Evolutionary conservation across 1,140 invertebrate genomes (phyloP).

Genomic region (Harpegnathos saltator): DNA sequence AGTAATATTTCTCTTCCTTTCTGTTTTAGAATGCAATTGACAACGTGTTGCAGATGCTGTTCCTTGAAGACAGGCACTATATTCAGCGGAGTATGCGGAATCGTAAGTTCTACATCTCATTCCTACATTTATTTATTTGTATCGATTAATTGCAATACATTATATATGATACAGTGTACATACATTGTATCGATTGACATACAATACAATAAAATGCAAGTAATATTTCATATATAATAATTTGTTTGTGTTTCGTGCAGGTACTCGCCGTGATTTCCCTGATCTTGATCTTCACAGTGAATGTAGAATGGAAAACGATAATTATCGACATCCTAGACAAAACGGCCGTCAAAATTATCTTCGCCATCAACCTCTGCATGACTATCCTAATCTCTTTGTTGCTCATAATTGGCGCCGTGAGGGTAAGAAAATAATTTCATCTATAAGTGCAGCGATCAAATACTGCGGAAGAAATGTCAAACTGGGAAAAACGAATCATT

Average conservation of each 20-base stretch:
- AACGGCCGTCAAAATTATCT: constrained; percentile 90
- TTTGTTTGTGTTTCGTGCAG: constrained; percentile 81
- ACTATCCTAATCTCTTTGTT: constrained; percentile 91
- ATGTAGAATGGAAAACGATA: constrained; percentile 90
- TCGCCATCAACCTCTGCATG: constrained; percentile 93
- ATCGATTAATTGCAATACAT: constrained; percentile 4
- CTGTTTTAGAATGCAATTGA: constrained; percentile 76
- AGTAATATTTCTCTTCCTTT: not conserved
- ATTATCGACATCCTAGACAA: constrained; percentile 88
- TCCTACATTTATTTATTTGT: not conserved
- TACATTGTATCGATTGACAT: too few relatives aligned
- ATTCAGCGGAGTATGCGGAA: constrained; percentile 89
- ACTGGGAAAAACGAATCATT: too few relatives aligned
- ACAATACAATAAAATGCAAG: not conserved
- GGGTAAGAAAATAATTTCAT: constrained; percentile 85
- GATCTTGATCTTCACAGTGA: constrained; percentile 85
- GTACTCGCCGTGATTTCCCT: constrained; percentile 87
- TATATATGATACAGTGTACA: too few relatives aligned
- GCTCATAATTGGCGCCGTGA: constrained; percentile 91
- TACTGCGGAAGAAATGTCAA: too few relatives aligned
- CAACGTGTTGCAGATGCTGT: constrained; percentile 89
- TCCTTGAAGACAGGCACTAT: constrained; percentile 90
- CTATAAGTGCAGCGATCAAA: not conserved
- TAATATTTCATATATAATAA: not conserved
- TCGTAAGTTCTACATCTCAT: constrained; percentile 85